Evolutionary conservation across 1,140 invertebrate species (phyloP).

Genomic region (Dendrolimus kikuchii): DNA sequence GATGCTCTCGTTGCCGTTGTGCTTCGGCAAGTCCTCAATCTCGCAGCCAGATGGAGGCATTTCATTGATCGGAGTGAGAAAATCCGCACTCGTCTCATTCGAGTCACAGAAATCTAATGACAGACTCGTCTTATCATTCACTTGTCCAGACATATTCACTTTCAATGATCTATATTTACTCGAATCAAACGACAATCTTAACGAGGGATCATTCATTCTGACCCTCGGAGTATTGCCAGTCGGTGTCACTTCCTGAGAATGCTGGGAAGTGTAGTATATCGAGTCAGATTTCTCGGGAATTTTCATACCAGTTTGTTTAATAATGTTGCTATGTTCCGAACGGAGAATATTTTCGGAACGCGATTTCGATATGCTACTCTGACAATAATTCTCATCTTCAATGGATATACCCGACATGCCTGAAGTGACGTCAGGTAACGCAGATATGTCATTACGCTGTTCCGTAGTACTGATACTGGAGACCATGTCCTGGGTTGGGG

Average conservation of each 20-base stretch:
- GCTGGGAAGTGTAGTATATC: constrained; percentile 66
- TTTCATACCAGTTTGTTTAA: constrained; percentile 39
- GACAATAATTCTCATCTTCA: constrained; percentile 63
- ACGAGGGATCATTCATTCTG: constrained; percentile 49
- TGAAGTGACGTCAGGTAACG: constrained; percentile 61
- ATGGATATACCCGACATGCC: constrained; percentile 68
- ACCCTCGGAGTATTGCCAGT: constrained; percentile 47
- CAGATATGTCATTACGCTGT: constrained; percentile 58
- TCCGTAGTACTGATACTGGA: constrained; percentile 69
- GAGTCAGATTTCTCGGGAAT: constrained; percentile 61
- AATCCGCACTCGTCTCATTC: constrained; percentile 69
- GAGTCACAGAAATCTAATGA: constrained; percentile 68
- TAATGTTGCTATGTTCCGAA: constrained; percentile 55
- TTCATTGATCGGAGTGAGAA: constrained; percentile 68
- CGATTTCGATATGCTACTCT: constrained; percentile 65
- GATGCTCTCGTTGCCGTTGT: constrained; percentile 55
- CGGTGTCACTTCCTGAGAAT: constrained; percentile 56
- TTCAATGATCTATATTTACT: constrained; percentile 53
- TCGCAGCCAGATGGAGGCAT: constrained; percentile 65
- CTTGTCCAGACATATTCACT: constrained; percentile 30
- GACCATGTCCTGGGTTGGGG: constrained; percentile 69
- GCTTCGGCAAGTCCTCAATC: constrained; percentile 55
- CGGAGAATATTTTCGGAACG: constrained; percentile 65
- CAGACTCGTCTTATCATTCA: constrained; percentile 58
- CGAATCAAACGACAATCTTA: constrained; percentile 58